Percentiles rank a stretch among this genome's conserved stretches.
These are phyloP conservation scores for Calliphora vomitoria DNA, from an alignment of 2,888 invertebrate species.

Conservation along the genomic window DNA sequence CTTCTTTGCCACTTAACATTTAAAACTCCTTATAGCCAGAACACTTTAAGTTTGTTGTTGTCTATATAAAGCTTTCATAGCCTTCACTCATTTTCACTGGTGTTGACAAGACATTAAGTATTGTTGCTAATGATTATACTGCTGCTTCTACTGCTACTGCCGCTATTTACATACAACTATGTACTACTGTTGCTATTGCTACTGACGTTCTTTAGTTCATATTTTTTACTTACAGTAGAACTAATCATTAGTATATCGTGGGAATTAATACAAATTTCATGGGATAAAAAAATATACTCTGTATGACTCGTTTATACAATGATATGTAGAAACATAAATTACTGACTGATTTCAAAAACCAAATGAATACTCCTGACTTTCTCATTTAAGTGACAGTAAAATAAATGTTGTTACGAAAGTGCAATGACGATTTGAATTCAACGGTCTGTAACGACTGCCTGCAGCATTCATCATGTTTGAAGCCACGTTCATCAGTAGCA, in stretches of 20 bases:
- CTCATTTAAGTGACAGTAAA: too few species aligned
- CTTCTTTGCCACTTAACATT: slow-evolving; percentile 61
- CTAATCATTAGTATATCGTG: background rate
- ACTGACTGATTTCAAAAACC: too few species aligned
- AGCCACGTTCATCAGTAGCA: too few species aligned
- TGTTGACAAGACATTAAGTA: slow-evolving; percentile 73
- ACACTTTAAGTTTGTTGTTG: slow-evolving; percentile 43
- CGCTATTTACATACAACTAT: background rate
- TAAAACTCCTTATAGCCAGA: slow-evolving; percentile 45
- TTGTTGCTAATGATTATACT: slow-evolving; percentile 69
- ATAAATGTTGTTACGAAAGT: too few species aligned
- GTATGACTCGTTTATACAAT: too few species aligned
- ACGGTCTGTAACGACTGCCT: too few species aligned
- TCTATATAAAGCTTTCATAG: slow-evolving; percentile 60
- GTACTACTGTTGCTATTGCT: slow-evolving; percentile 19
- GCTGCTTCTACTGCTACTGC: background rate
- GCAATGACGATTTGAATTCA: too few species aligned
- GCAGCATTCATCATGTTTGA: too few species aligned
- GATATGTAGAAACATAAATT: too few species aligned
- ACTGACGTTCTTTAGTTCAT: slow-evolving; percentile 39
- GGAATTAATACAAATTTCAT: too few species aligned
- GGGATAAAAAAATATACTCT: too few species aligned
- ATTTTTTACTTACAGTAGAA: slow-evolving; percentile 36
- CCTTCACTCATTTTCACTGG: slow-evolving; percentile 68
- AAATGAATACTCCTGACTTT: too few species aligned